Evolutionary conservation across 2,888 invertebrate species (phyloP).

Genomic region (Branchellion lobata): DNA sequence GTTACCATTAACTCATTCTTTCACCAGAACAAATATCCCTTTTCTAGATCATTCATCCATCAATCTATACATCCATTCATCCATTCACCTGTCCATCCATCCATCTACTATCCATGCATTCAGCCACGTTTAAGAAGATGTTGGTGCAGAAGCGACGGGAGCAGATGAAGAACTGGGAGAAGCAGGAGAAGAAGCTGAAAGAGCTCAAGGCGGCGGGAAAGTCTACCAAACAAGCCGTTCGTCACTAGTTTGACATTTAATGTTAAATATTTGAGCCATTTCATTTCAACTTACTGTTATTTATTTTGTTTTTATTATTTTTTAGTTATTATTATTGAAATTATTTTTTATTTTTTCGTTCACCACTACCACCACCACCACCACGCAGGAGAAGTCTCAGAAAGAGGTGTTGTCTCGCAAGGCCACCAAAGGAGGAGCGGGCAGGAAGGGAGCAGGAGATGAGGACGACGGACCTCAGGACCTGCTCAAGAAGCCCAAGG

Average conservation of each 20-base stretch:
- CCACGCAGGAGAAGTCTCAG: constrained; percentile 84
- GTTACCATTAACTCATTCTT: too few relatives aligned
- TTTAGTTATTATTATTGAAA: background rate
- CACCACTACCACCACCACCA: too few relatives aligned
- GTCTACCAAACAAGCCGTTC: constrained; percentile 84
- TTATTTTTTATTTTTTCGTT: too few relatives aligned
- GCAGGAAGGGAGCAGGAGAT: constrained; percentile 74
- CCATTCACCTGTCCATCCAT: background rate
- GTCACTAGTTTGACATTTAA: constrained; percentile 49
- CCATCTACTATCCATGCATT: background rate
- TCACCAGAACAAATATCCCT: too few relatives aligned
- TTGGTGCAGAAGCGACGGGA: constrained; percentile 90
- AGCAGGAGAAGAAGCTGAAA: constrained; percentile 92
- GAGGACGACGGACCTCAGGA: constrained; percentile 77
- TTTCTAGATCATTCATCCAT: background rate
- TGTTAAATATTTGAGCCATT: too few relatives aligned
- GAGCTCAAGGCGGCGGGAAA: constrained; percentile 92
- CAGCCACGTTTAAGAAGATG: constrained; percentile 89
- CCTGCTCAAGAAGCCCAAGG: constrained; percentile 83
- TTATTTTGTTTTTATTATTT: background rate
- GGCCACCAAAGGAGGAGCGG: constrained; percentile 81
- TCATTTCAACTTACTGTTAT: background rate
- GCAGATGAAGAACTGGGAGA: constrained; percentile 93
- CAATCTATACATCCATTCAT: too few relatives aligned
- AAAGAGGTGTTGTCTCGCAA: constrained; percentile 86